Evolutionary conservation across 2,888 invertebrate genomes (phyloP).

Genomic region (Oxystoma pomonae): DNA sequence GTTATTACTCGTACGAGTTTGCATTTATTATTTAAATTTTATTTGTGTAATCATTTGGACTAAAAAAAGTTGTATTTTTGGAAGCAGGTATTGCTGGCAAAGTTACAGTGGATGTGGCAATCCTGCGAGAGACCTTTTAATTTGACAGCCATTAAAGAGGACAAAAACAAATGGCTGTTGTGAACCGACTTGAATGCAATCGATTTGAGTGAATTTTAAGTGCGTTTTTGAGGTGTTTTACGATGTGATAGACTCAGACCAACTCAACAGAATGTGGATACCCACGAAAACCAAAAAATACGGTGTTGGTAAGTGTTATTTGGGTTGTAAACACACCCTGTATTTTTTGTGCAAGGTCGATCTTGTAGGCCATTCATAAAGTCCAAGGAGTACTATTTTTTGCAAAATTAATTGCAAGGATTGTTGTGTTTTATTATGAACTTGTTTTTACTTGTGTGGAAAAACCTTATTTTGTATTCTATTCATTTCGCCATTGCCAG

Average conservation of each 20-base stretch:
- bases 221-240: conserved; percentile 32
- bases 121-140: conserved; percentile 21
- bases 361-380: conserved; percentile 5
- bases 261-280: conserved; percentile 60
- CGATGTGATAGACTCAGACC: conserved; percentile 26
- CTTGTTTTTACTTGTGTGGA: too few species aligned
- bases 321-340: conserved; percentile 1
- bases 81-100: too few species aligned
- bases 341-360: conserved; percentile 6
- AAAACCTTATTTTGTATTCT: too few species aligned
- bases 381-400: conserved; percentile 4
- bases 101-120: too few species aligned
- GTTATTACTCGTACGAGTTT: too few species aligned
- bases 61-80: too few species aligned
- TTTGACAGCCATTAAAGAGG: conserved; percentile 30
- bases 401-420: too few species aligned
- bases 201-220: conserved; percentile 38
- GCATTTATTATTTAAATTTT: too few species aligned
- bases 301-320: conserved; percentile 63
- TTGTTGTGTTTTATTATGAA: too few species aligned
- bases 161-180: conserved; percentile 37
- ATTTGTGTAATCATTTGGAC: too few species aligned
- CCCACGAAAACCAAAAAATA: conserved; percentile 69
- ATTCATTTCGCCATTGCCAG: too few species aligned
- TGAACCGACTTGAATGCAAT: conserved; percentile 40